Evolutionary conservation across 2,797 vertebrate species (phyloP).

Genomic region (Helarctos malayanus): DNA sequence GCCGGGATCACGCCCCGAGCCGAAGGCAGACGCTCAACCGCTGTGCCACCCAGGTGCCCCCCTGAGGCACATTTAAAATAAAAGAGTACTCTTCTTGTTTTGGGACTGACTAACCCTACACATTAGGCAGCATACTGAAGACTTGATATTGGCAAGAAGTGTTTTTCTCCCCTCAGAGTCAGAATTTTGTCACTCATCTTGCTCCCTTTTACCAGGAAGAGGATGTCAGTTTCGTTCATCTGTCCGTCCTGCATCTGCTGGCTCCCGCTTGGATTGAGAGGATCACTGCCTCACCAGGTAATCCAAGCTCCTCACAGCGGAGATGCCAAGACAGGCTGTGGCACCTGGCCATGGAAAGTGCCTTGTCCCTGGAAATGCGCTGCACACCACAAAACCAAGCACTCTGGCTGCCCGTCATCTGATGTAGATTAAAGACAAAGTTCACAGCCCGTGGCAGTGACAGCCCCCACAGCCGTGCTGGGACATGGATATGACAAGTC

Average conservation of each 20-base stretch:
- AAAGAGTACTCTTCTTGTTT: not conserved
- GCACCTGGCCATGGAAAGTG: fast-evolving
- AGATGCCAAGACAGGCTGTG: fast-evolving
- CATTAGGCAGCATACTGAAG: not conserved
- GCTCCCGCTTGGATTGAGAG: not conserved
- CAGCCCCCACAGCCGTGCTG: fast-evolving
- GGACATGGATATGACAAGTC: fast-evolving
- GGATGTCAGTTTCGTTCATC: too few relatives aligned
- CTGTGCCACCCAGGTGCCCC: too few relatives aligned
- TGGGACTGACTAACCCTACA: fast-evolving
- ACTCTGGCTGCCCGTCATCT: fast-evolving
- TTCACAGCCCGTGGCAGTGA: fast-evolving
- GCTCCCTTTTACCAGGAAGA: not conserved
- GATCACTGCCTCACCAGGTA: fast-evolving
- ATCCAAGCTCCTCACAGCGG: fast-evolving
- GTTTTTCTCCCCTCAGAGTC: fast-evolving
- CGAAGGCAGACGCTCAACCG: too few relatives aligned
- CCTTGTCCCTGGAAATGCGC: fast-evolving
- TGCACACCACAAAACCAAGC: fast-evolving
- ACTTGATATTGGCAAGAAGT: not conserved
- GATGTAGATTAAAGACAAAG: not conserved
- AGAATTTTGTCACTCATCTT: too few relatives aligned
- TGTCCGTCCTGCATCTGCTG: not conserved
- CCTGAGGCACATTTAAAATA: not conserved
- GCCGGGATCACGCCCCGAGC: too few relatives aligned